Percentiles rank a stretch among this genome's conserved stretches.
Conservation (phyloP, 1,140 invertebrate species). For the Neocloeon triangulifer region DNA sequence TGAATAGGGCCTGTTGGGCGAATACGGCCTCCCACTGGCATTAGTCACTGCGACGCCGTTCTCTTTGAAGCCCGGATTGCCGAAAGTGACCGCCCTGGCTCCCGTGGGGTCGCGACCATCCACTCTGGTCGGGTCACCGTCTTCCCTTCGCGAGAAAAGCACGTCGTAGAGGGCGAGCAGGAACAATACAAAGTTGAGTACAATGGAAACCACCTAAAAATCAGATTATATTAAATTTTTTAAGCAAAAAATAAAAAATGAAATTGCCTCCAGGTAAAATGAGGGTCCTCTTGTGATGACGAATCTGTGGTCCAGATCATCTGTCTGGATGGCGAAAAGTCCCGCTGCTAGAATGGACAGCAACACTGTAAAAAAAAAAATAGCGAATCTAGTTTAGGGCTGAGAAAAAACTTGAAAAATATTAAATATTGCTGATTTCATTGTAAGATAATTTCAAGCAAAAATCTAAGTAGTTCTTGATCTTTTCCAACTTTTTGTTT, state of each 20-base stretch:
- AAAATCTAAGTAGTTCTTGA: too few species aligned
- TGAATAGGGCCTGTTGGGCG: constrained; percentile 14
- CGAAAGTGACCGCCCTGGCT: constrained; percentile 39
- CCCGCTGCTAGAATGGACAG: constrained; percentile 52
- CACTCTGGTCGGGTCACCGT: constrained; percentile 37
- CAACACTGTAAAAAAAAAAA: constrained; percentile 39
- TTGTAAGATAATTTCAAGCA: too few species aligned
- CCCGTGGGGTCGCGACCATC: constrained; percentile 27
- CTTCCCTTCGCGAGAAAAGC: constrained; percentile 36
- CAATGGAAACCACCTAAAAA: constrained; percentile 49
- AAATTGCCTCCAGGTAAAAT: constrained; percentile 45
- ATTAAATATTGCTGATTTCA: too few species aligned
- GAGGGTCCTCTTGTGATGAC: constrained; percentile 48
- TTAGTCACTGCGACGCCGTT: constrained; percentile 49
- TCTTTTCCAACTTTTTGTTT: too few species aligned
- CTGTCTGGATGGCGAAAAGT: constrained; percentile 59
- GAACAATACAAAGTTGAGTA: constrained; percentile 45
- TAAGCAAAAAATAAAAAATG: neutral
- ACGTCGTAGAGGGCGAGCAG: constrained; percentile 54
- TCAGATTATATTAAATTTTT: neutral
- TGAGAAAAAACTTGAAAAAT: too few species aligned
- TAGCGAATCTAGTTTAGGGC: too few species aligned
- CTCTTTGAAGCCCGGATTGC: constrained; percentile 63
- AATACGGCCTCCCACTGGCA: constrained; percentile 55
- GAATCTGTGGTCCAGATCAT: constrained; percentile 45